Evolutionary conservation across 2,888 invertebrate species (phyloP), one percentile per base, ranked within the genome.

Genomic region (Coremacera marginata): DNA sequence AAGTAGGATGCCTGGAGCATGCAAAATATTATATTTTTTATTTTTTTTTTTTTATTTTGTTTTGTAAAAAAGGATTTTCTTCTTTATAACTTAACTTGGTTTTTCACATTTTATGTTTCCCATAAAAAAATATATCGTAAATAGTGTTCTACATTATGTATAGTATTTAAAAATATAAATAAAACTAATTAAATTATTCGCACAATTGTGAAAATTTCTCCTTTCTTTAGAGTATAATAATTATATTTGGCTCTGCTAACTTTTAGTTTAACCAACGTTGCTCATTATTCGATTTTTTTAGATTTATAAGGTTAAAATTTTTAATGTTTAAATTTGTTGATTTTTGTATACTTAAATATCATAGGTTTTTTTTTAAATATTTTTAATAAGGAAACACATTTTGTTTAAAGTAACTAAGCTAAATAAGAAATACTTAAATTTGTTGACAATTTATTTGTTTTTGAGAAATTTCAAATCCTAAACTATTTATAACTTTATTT

Each of bases 361-460:
- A 52, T 52, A 68, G 22, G 49, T 25, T 25, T 75, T 55, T n/a
- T 52, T 34, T 44, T 27, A 44, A 7, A 31, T n/a, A 67, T 67
- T 34, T 44, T 16, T 75, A 70, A 44, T 44, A 75, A 70, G 70
- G 70, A 75, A 70, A 75, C 68, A 75, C 62, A 74, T 67, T 71
- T 67, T 31, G 57, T 70, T 78, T 77, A 76, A 78, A 81, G 55
- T 79, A 76, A 78, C 79, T 83, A 82, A 51, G 25, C 79, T 79
- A 77, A 81, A 81, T 81, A 78, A 72, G 76, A 82, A 78, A 79
- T 81, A 74, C 31, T 71, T 63, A 70, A 63, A 31, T 73, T 71
- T 62, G 70, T 55, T 75, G 77, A 44, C 44, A 44, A 44, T 44
- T 14, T 80, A 77, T 80, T 70, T 68, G 77, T 74, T 44, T 65